Evolutionary conservation across 2,113 vertebrate genomes (phyloP), one percentile per base, ranked within the genome.

Genomic region (Halcyon senegalensis): DNA sequence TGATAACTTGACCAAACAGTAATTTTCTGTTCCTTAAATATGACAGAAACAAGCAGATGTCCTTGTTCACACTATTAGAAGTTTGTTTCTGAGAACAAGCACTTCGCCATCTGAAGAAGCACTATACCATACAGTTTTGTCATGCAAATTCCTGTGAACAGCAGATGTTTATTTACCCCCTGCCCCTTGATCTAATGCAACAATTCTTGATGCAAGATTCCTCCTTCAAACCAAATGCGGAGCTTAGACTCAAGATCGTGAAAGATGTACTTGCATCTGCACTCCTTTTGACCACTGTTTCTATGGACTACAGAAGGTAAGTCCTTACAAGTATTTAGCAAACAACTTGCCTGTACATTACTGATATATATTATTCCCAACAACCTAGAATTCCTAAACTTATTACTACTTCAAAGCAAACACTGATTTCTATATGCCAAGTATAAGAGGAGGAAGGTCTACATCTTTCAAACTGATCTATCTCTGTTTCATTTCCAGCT

Each of bases 1-100:
- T 51, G 25, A 23, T 73, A 82, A 87, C 89, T 91, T 87, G 53
- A 91, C 81, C 89, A 90, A 91, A 82, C 50, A 74, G 55, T 56
- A 83, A 69, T 94, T 96, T 95, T 80, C 87, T 63, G 17, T 67
- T 92, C 75, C 37, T 87, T 77, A 76, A 83, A 73, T 63, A 84
- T 10, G 43, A n/a, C 55, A 90, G 68, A 74, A 94, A 63, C 37
- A 86, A 93, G 31, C 95, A 94, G 93, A 95, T 93, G 87, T 88
- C 68, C 78, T 85, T 76, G 55, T 66, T 87, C 81, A 89, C 43
- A 53, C 30, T 70, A 55, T 63, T 39, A 70, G 20, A 80, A 83
- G 4, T 51, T 95, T 91, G 41, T 53, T 94, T 90, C 63, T 85
- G 60, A 85, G 72, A 88, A 82, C 33, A 68, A 83, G 50, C n/a